Percentiles rank a stretch among this genome's conserved stretches.
Conservation (phyloP, 2,888 invertebrate genomes). For the Amphimallon solstitiale region DNA sequence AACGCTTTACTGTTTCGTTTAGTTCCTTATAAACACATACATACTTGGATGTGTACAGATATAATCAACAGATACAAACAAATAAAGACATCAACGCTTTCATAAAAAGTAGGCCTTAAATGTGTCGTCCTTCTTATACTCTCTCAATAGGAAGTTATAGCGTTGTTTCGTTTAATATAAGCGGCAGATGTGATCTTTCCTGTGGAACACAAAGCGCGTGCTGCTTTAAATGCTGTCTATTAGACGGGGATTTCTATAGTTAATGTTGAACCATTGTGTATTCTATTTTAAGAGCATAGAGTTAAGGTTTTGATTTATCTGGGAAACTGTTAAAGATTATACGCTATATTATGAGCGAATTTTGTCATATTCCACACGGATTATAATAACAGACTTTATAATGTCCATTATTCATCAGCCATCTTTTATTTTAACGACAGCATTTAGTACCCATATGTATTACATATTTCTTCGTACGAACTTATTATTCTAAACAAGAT, state of each 20-base stretch:
- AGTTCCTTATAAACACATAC: too few relatives aligned
- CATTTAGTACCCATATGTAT: not conserved
- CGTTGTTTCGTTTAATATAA: not conserved
- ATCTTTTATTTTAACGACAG: not conserved
- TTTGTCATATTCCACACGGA: constrained; percentile 17
- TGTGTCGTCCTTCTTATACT: not conserved
- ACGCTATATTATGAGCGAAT: constrained; percentile 22
- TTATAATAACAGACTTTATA: constrained; percentile 20
- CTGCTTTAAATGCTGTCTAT: constrained; percentile 47
- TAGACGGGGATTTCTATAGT: constrained; percentile 43
- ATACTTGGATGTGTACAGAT: not conserved
- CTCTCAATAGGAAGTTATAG: not conserved
- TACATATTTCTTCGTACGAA: not conserved
- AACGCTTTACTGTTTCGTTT: too few relatives aligned
- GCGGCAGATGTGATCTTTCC: constrained; percentile 23
- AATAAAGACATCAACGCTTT: constrained; percentile 12
- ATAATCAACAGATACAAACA: not conserved
- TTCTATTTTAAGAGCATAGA: not conserved
- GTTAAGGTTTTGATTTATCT: not conserved
- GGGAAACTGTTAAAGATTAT: constrained; percentile 15
- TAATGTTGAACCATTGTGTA: constrained; percentile 29
- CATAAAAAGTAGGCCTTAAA: not conserved
- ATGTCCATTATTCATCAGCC: constrained; percentile 22
- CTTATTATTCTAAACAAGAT: too few relatives aligned
- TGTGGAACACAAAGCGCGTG: constrained; percentile 42